Evolutionary conservation across 2,888 invertebrate species (phyloP), one percentile per base, ranked within the genome.

Genomic region (Biston betularia): DNA sequence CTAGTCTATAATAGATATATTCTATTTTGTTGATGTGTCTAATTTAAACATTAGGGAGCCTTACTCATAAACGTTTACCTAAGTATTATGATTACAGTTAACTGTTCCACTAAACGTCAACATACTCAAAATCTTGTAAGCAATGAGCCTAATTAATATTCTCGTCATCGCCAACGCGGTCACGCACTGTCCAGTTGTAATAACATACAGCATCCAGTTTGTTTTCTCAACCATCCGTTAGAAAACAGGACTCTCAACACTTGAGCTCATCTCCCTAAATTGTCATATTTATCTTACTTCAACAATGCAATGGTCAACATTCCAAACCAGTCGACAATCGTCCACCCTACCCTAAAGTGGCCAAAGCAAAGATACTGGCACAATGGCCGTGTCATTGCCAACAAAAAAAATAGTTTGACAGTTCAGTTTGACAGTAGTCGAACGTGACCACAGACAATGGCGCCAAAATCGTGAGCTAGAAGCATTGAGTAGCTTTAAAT

Each of bases 361-460:
- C 8, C 24, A 53, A 24, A 54, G 54, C 14, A 38, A 53, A 48
- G 58, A 58, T 48, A 50, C 49, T 58, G 58, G 58, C 49, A 48
- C 48, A 58, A 58, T 40, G 54, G 24, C 38, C 40, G 40, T 58
- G 58, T 49, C 40, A 11, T 40, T 40, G 49, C 15, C 49, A 40
- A 40, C 15, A n/a, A 49, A 58, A 58, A 58, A 58, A 58, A 58
- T 46, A 46, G 11, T 40, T 54, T 59, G 40, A 63, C 42, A 49
- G 42, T 33, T 42, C 58, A 34, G 48, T 58, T 67, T 64, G 60
- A 85, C 85, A 88, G 87, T 83, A 75, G 74, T 72, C 74, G 83
- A 77, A 92, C 93, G 93, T 93, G 93, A 93, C 91, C 89, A 85
- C 72, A 85, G 86, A 92, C 90, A 92, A 92, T 87, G 75, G 65